Evolutionary conservation across 2,113 vertebrate genomes (phyloP), one percentile per base, ranked within the genome.

Genomic region (Cyanoderma ruficeps): DNA sequence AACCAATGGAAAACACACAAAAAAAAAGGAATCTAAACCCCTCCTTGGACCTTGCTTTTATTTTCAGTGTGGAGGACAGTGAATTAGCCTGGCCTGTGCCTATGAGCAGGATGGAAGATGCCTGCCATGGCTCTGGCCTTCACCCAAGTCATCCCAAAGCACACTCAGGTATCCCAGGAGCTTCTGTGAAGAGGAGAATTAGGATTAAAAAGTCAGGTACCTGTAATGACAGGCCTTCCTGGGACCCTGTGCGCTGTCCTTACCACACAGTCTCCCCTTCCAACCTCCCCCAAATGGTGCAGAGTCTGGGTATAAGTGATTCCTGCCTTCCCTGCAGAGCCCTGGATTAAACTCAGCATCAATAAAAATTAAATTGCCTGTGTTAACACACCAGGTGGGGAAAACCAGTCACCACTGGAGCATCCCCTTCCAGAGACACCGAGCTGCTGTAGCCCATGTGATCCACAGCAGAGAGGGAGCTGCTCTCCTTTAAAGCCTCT

Each of bases 1-100:
- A 82, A 81, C 85, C 88, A 92, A 89, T 71, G 52, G 90, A 90
- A 96, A 95, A 93, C 72, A 94, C 24, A 59, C 4, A 9, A 82
- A 57, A 57, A 56, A 59, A 41, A 21, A 20, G 19, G 30, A 30
- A 41, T 28, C 71, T 78, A 46, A 96, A 86, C 75, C 44, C 9
- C 3, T 86, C 77, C 41, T 27, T 1, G 13, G 64, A 25, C 44
- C 17, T 63, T 53, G 61, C 41, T 89, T 87, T 78, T 84, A 44
- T 87, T 81, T 93, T 65, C 91, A 55, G 89, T 72, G 53, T 7
- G 57, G 31, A 37, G 65, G 37, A n/a, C 14, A 15, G 35, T 52
- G 57, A 82, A 37, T 75, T 56, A 68, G 11, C 15, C 39, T 37
- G 7, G 61, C 76, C 47, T 42, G 23, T 72, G 68, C 44, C 41